Evolutionary conservation across 2,113 vertebrate species (phyloP).

Genomic region (Poecilia latipinna): DNA sequence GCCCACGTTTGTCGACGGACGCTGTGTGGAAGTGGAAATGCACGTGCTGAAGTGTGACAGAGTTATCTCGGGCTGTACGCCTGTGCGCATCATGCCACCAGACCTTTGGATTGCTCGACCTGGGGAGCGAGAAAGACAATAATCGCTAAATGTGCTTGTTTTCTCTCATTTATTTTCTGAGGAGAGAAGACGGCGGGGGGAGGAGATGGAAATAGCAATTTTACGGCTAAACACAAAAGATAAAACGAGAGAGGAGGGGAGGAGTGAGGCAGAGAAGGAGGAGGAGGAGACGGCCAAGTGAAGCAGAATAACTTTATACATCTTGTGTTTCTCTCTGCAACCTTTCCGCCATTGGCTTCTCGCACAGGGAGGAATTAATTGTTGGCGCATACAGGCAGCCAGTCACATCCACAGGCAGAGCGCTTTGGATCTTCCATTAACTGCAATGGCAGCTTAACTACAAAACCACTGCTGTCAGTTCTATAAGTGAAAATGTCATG

Average conservation of each 20-base stretch:
- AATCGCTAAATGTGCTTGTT: constrained; percentile 66
- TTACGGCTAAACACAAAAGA: constrained; percentile 48
- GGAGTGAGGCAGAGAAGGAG: constrained; percentile 24
- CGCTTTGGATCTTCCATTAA: constrained; percentile 28
- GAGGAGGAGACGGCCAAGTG: constrained; percentile 38
- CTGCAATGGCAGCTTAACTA: constrained; percentile 8
- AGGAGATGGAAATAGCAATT: constrained; percentile 55
- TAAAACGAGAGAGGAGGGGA: constrained; percentile 26
- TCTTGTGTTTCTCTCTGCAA: constrained; percentile 53
- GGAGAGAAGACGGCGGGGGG: constrained; percentile 49
- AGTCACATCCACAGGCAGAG: neutral
- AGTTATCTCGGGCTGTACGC: constrained; percentile 18
- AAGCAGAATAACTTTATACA: constrained; percentile 54
- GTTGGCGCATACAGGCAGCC: constrained; percentile 2
- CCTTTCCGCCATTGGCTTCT: constrained; percentile 33
- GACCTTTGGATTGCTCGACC: constrained; percentile 46
- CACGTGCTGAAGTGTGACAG: constrained; percentile 52
- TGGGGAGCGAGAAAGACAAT: constrained; percentile 57
- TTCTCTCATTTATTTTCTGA: constrained; percentile 66
- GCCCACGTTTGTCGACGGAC: neutral
- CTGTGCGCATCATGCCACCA: constrained; percentile 27
- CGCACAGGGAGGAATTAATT: constrained; percentile 22
- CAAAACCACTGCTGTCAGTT: constrained; percentile 7
- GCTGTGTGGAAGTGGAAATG: constrained; percentile 34
- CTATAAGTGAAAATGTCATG: constrained; percentile 18